Evolutionary conservation across 2,888 invertebrate genomes (phyloP).

Genomic region (Napeogenes inachia): DNA sequence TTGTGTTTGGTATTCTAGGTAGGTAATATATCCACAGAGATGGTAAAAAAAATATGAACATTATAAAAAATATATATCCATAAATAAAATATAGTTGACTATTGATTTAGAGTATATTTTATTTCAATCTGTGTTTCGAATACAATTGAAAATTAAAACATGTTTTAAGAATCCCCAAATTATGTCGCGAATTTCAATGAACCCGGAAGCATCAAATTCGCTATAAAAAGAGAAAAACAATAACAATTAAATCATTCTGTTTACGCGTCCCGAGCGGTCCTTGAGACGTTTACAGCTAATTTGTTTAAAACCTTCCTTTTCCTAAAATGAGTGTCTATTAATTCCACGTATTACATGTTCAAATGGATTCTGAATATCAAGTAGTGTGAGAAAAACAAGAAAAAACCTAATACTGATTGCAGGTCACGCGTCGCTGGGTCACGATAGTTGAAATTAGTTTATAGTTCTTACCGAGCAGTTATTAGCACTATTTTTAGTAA

Average conservation of each 20-base stretch:
- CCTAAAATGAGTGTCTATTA: conserved; percentile 52
- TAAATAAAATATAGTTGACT: too few species aligned
- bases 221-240: conserved; percentile 24
- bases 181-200: background rate
- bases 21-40: too few species aligned
- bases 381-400: conserved; percentile 53
- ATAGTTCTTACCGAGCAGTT: too few species aligned
- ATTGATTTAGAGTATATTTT: too few species aligned
- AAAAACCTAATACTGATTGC: conserved; percentile 43
- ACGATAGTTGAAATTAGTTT: conserved; percentile 46
- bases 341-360: conserved; percentile 58
- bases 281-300: conserved; percentile 56
- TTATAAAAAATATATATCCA: too few species aligned
- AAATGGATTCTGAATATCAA: conserved; percentile 54
- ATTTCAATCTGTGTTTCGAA: too few species aligned
- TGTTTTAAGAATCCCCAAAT: background rate
- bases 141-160: background rate
- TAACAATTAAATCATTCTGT: conserved; percentile 38
- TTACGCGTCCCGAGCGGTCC: conserved; percentile 46
- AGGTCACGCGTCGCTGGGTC: conserved; percentile 40
- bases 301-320: conserved; percentile 53
- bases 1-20: too few species aligned
- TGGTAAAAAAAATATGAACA: too few species aligned
- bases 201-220: conserved; percentile 14
- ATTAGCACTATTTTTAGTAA: too few species aligned